Percentiles rank a stretch among this genome's conserved stretches.
Evolutionary conservation across 2,113 vertebrate genomes (phyloP).

Genomic region (Fregata magnificens): DNA sequence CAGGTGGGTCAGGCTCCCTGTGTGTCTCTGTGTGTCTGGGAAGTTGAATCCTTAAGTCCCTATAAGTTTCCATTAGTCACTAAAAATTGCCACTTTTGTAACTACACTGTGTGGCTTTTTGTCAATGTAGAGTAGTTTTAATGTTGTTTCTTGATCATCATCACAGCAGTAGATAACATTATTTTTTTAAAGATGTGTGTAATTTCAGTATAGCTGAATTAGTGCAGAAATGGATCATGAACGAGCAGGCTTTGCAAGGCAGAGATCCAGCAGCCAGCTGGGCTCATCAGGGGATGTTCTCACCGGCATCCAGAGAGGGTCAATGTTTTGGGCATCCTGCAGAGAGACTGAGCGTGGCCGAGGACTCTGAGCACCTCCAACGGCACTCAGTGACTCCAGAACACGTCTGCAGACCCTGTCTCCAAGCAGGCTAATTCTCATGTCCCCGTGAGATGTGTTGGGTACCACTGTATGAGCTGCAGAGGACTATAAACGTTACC

Average conservation of each 20-base stretch:
- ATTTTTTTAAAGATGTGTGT: background rate
- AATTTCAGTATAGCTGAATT: background rate
- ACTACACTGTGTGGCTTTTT: background rate
- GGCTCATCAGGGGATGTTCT: background rate
- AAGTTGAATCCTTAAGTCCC: background rate
- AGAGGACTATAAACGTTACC: background rate
- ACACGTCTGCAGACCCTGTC: background rate
- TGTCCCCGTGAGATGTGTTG: fast-evolving
- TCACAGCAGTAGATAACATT: background rate
- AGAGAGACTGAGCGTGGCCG: fast-evolving
- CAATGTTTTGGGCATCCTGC: background rate
- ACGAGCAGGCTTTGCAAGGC: background rate
- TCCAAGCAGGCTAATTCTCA: background rate
- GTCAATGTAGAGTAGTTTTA: background rate
- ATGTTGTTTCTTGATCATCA: background rate
- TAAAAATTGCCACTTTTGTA: background rate
- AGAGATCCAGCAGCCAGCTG: background rate
- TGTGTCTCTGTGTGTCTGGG: background rate
- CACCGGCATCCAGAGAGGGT: background rate
- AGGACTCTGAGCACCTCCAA: background rate
- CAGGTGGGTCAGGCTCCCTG: background rate
- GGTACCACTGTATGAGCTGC: background rate
- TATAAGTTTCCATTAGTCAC: background rate
- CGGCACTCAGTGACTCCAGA: background rate
- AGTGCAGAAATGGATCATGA: background rate